Percentiles rank a stretch among this genome's conserved stretches.
These are phyloP conservation scores for Mylabris phalerata DNA, from an alignment of 1,140 invertebrate species.

Conservation along the genomic window DNA sequence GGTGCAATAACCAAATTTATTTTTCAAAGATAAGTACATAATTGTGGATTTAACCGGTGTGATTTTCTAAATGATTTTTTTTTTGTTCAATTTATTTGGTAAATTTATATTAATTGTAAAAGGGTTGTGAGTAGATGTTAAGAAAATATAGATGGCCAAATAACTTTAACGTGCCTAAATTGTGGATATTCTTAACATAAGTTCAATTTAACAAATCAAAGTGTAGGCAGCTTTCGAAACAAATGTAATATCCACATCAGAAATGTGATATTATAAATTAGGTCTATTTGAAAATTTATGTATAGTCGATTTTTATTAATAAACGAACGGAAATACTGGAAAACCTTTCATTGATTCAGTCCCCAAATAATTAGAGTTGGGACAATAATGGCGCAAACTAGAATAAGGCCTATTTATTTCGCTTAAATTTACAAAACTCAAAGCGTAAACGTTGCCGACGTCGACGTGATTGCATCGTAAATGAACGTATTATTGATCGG, in stretches of 20 bases:
- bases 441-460: slow-evolving; percentile 61
- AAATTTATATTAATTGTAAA: neutral
- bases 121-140: neutral
- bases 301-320: slow-evolving; percentile 11
- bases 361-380: too few relatives aligned
- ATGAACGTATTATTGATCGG: slow-evolving; percentile 94
- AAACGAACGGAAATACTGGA: neutral
- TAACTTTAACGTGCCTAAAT: neutral
- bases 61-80: neutral
- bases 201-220: neutral
- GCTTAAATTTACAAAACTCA: neutral
- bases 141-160: neutral
- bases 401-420: too few relatives aligned
- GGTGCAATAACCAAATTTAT: too few relatives aligned
- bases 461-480: slow-evolving; percentile 89
- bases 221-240: neutral
- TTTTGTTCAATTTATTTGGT: neutral
- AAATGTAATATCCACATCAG: slow-evolving; percentile 33
- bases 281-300: slow-evolving; percentile 5
- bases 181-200: neutral
- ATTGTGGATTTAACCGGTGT: too few relatives aligned
- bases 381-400: too few relatives aligned
- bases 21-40: too few relatives aligned
- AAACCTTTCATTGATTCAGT: too few relatives aligned
- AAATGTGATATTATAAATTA: slow-evolving; percentile 32